These are phyloP conservation scores for Centrocercus urophasianus DNA, from an alignment of 2,113 vertebrate species.

Conservation along the genomic window DNA sequence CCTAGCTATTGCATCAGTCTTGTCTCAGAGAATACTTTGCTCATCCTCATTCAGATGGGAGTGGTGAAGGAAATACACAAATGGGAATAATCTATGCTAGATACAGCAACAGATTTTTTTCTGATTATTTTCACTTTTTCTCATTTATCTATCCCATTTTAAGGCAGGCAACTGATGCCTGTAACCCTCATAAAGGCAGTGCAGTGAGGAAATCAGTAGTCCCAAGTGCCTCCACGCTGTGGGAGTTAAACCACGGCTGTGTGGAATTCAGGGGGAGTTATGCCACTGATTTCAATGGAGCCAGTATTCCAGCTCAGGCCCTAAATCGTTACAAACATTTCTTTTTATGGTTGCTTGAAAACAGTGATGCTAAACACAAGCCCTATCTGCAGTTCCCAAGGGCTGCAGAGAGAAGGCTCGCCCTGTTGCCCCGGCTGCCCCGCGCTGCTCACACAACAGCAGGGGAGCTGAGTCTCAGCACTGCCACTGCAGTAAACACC, in stretches of 20 bases:
- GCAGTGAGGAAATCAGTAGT: neutral
- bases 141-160: neutral
- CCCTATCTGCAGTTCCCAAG: neutral
- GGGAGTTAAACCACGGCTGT: neutral
- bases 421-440: neutral
- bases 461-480: neutral
- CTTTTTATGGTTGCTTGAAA: constrained; percentile 65
- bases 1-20: neutral
- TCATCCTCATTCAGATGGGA: neutral
- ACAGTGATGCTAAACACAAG: constrained; percentile 49
- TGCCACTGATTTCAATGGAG: constrained; percentile 41
- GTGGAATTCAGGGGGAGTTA: constrained; percentile 62
- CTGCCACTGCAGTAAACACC: neutral
- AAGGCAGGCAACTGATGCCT: neutral
- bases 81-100: constrained; percentile 17
- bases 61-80: neutral
- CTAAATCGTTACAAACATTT: constrained; percentile 44
- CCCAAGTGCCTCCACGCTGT: accelerated
- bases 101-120: constrained; percentile 11
- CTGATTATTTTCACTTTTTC: neutral
- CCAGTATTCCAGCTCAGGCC: constrained; percentile 29
- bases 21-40: constrained; percentile 27
- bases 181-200: neutral
- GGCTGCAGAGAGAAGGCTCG: neutral
- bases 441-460: neutral